Conservation (phyloP, 2,888 invertebrate genomes). For the Drosophila seclusa region DNA sequence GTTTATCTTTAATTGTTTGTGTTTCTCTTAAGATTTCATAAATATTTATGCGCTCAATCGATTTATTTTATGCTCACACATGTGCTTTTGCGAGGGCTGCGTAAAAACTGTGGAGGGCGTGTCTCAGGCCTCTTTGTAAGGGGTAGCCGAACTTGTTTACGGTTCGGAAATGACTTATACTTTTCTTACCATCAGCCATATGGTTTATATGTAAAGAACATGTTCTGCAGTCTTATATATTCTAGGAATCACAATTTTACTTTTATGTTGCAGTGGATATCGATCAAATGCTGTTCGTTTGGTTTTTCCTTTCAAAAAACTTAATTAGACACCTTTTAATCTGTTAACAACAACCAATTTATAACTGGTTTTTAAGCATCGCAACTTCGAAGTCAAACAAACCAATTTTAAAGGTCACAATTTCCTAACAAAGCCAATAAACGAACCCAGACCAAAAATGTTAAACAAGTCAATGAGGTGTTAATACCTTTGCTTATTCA, state of each 20-base stretch:
- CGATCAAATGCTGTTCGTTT: neutral
- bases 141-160: conserved; percentile 13
- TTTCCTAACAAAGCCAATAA: conserved; percentile 46
- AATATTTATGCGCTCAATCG: conserved; percentile 64
- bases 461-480: conserved; percentile 32
- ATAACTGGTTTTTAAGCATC: conserved; percentile 40
- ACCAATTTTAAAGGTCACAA: conserved; percentile 55
- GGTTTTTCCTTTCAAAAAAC: neutral
- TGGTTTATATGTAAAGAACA: conserved; percentile 1
- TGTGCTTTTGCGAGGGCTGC: conserved; percentile 48
- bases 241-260: conserved; percentile 9
- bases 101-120: conserved; percentile 3
- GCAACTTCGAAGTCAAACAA: conserved; percentile 39
- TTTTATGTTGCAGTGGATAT: neutral
- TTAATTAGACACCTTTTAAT: neutral
- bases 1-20: conserved; percentile 39
- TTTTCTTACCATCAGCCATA: neutral
- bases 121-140: neutral
- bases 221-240: neutral
- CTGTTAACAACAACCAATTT: conserved; percentile 2
- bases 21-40: conserved; percentile 48
- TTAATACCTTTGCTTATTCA: conserved; percentile 26
- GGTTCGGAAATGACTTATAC: neutral
- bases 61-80: conserved; percentile 58
- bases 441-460: conserved; percentile 20